Evolutionary conservation across 2,113 vertebrate genomes (phyloP).

Genomic region (Acrocephalus kingi): DNA sequence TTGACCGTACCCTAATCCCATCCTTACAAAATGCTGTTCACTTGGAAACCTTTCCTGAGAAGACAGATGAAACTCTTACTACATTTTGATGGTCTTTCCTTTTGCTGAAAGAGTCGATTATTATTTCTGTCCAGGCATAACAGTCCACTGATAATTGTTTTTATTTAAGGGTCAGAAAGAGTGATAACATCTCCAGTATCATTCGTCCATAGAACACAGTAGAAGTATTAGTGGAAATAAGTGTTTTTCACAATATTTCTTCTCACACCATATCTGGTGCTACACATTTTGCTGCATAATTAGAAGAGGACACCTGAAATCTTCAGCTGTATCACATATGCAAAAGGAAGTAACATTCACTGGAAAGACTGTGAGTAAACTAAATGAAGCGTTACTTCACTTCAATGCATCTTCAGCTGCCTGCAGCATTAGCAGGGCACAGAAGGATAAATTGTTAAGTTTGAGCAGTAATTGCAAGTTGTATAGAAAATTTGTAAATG

Average conservation of each 20-base stretch:
- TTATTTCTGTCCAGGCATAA: neutral
- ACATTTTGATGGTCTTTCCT: neutral
- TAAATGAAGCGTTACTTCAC: neutral
- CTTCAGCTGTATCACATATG: neutral
- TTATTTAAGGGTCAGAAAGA: neutral
- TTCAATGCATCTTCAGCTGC: neutral
- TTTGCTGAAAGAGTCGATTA: neutral
- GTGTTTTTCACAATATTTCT: neutral
- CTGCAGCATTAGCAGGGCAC: neutral
- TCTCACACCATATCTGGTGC: neutral
- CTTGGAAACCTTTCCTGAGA: neutral
- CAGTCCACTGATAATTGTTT: neutral
- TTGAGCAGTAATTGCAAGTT: neutral
- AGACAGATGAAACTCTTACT: neutral
- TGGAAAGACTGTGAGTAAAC: neutral
- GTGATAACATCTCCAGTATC: neutral
- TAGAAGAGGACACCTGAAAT: slow-evolving; percentile 12
- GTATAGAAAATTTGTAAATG: neutral
- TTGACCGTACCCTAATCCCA: neutral
- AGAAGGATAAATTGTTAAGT: neutral
- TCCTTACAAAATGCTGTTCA: neutral
- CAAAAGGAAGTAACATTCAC: neutral
- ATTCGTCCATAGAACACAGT: neutral
- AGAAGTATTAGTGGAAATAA: neutral
- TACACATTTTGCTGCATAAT: neutral